Evolutionary conservation across 1,140 invertebrate genomes (phyloP).

Genomic region (Drosophila obscura): DNA sequence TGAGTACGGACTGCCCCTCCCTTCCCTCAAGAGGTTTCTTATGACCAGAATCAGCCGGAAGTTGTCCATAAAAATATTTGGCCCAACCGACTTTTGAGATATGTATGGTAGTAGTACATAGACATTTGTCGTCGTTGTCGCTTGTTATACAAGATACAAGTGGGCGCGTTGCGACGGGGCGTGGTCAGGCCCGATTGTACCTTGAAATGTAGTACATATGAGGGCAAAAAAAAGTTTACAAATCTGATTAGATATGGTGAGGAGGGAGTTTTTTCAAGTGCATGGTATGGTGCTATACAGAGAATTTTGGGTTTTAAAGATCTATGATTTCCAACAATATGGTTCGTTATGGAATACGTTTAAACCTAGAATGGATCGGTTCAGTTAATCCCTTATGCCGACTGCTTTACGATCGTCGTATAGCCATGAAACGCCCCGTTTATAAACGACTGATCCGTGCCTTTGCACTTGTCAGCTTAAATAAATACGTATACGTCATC

Average conservation of each 20-base stretch:
- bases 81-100: neutral
- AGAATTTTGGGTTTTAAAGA: neutral
- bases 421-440: no score
- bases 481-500: conserved; percentile 13
- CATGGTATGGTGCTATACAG: neutral
- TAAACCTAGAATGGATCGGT: no score
- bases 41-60: conserved; percentile 11
- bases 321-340: no score
- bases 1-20: neutral
- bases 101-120: neutral
- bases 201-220: no score
- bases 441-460: no score
- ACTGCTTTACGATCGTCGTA: no score
- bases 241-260: conserved; percentile 6
- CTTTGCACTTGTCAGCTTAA: conserved; percentile 18
- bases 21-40: neutral
- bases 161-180: no score
- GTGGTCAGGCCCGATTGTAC: no score
- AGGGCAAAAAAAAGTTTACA: conserved; percentile 2
- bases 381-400: no score
- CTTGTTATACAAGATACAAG: no score
- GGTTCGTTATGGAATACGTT: no score
- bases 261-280: neutral
- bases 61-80: conserved; percentile 35
- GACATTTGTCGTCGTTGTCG: no score